Evolutionary conservation across 1,140 invertebrate genomes (phyloP).

Genomic region (Pseudomyrmex flavicornis): DNA sequence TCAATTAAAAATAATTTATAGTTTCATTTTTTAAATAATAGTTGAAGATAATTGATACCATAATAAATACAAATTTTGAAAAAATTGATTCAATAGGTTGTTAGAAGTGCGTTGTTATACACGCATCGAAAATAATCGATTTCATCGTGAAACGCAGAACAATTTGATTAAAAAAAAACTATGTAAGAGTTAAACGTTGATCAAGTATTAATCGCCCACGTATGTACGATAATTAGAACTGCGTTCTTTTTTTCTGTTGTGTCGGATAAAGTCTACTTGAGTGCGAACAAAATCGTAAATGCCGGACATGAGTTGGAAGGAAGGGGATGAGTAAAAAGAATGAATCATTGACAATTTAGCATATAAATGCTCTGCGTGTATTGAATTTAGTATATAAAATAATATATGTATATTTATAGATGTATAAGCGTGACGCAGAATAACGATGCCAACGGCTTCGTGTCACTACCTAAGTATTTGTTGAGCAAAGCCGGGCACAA

Average conservation of each 20-base stretch:
- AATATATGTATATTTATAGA: conserved; percentile 3
- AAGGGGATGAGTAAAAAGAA: conserved; percentile 35
- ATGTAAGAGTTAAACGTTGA: conserved; percentile 23
- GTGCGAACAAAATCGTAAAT: conserved; percentile 38
- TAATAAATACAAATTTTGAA: background rate
- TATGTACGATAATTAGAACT: conserved; percentile 36
- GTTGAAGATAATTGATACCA: background rate
- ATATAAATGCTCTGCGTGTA: conserved; percentile 47
- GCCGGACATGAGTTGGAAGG: background rate
- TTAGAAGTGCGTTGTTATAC: too few relatives aligned
- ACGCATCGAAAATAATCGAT: background rate
- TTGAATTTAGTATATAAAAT: conserved; percentile 43
- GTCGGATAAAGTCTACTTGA: conserved; percentile 34
- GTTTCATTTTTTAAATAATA: background rate
- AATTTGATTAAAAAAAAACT: background rate
- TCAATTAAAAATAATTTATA: too few relatives aligned
- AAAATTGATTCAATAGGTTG: conserved; percentile 1
- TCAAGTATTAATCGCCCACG: conserved; percentile 16
- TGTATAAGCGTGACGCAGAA: background rate
- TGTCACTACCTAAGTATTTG: conserved; percentile 49
- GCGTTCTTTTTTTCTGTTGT: conserved; percentile 48
- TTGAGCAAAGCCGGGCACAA: background rate
- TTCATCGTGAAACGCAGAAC: conserved; percentile 34
- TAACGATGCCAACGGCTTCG: conserved; percentile 7
- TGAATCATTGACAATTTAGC: conserved; percentile 67